These are phyloP conservation scores for Acanthis flammea DNA, from an alignment of 2,797 vertebrate genomes.

Conservation along the genomic window DNA sequence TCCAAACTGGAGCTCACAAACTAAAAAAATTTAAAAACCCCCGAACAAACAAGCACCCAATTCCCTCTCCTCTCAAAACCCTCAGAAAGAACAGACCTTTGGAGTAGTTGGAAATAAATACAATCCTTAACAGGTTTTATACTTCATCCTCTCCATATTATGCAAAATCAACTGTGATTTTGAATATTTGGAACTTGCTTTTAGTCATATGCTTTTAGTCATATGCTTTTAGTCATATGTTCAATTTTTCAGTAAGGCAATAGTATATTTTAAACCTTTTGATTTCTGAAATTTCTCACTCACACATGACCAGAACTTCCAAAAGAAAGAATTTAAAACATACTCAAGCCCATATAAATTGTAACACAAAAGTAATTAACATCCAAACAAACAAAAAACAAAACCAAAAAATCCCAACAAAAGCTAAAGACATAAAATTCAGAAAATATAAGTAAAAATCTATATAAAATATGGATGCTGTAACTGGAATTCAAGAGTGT, in stretches of 20 bases:
- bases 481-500: neutral
- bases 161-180: neutral
- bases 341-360: neutral
- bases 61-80: neutral
- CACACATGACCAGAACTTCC: neutral
- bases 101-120: neutral
- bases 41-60: accelerated
- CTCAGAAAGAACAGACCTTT: neutral
- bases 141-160: neutral
- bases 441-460: neutral
- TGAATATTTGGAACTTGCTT: neutral
- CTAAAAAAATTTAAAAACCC: neutral
- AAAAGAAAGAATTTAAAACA: neutral
- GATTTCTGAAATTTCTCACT: neutral
- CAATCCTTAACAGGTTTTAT: neutral
- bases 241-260: neutral
- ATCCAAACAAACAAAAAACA: neutral
- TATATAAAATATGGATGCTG: neutral
- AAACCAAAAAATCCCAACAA: neutral
- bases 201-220: neutral
- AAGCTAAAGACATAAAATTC: neutral
- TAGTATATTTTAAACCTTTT: neutral
- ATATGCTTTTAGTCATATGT: neutral
- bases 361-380: neutral
- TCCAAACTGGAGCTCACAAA: neutral